Base-by-base conservation (phyloP, 2,797 vertebrate species). In the Pseudopleuronectes americanus region DNA sequence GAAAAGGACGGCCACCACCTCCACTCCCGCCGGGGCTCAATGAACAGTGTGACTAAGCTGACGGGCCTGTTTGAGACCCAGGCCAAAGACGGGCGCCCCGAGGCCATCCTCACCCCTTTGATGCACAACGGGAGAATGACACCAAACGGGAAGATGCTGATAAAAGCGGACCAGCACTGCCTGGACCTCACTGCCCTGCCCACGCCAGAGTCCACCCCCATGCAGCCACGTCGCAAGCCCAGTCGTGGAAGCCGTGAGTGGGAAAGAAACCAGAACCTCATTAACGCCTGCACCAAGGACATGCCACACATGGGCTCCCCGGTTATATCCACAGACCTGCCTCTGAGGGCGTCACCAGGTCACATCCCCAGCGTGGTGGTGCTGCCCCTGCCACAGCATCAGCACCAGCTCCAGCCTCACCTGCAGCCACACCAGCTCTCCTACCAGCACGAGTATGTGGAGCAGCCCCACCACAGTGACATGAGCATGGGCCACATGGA, bases 11-110 rank as follows among this genome's bases (percentile, higher is more conserved):
- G 86, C 47, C 84, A 92, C 47, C 96, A 96, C 43, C 80, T 92
- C 4, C 96, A 96, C 82, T 96, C 97, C 26, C 95, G 97, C 31
- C 93, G 97, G 0, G 96, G 96, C 10, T 99, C 98, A 64, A 99
- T 99, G 98, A 96, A 97, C 93, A 99, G 98, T 0, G 97, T 99
- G 82, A 97, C 97, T 84, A 99, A 99, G 85, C 95, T 99, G 88
- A 97, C 97, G 0, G 97, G 97, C 61, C 94, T 99, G 80, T 99
- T 99, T 57, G 97, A 99, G 61, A 93, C 92, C 2, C 97, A 98
- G 85, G 95, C 96, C 82, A 99, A 99, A 88, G 98, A 99, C 1
- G 96, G 96, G 0, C 96, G 96, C 12, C 95, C 97, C 0, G 98
- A 99, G 84, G 97, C 97, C 16, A 95, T 99, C 83, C 97, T 99